Conservation (phyloP, 92 coral and sea anemone species). For the Parazoanthus swiftii region DNA sequence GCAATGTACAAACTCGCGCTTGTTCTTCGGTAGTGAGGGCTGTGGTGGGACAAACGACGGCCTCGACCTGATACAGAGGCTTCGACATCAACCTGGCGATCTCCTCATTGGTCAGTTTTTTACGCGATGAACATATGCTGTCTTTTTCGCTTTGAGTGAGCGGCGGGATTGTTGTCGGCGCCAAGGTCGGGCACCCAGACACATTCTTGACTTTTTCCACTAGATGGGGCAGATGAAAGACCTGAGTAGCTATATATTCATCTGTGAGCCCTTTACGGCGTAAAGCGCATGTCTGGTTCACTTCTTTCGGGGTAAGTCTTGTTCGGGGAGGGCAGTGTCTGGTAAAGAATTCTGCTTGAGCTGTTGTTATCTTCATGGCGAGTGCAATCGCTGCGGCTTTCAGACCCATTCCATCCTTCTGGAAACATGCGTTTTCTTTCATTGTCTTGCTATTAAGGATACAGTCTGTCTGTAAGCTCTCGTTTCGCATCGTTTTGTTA, state of each 20-base stretch:
- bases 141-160: background rate
- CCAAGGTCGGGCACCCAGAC: background rate
- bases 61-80: background rate
- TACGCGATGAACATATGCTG: background rate
- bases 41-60: background rate
- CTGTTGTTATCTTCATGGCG: background rate
- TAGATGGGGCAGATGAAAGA: background rate
- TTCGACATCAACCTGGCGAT: background rate
- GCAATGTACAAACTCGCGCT: no score
- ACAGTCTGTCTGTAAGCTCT: constrained; percentile 13
- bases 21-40: no score
- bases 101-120: background rate
- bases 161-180: background rate
- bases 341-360: background rate
- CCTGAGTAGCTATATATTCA: background rate
- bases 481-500: background rate
- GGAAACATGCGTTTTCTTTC: background rate
- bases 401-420: background rate
- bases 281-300: background rate
- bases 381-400: background rate
- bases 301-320: background rate
- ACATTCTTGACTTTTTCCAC: background rate
- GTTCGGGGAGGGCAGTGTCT: background rate
- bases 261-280: background rate
- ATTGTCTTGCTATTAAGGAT: constrained; percentile 5